phyloP scores from a whole-genome alignment of 2,888 invertebrate genomes.

The Myopa testacea region DNA sequence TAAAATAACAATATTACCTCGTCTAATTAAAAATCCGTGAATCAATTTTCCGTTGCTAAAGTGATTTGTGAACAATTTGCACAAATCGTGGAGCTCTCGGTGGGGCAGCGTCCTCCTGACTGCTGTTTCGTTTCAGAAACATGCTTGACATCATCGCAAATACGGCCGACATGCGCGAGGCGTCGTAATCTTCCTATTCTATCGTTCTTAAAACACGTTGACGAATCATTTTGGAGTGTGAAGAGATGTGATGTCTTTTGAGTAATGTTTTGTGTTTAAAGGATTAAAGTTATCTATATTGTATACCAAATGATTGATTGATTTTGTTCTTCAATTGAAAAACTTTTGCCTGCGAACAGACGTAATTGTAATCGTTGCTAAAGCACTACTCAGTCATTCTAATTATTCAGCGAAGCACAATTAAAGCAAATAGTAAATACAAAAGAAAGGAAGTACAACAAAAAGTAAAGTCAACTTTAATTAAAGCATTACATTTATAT shows the following conservation, averaged over 20 bases:
- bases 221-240: background rate
- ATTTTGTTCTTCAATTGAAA: background rate
- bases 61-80: no score
- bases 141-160: slow-evolving; percentile 12
- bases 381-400: background rate
- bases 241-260: no score
- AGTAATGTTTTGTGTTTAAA: background rate
- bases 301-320: no score
- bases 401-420: background rate
- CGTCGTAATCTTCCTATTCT: background rate
- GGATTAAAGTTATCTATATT: background rate
- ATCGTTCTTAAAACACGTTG: background rate
- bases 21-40: no score
- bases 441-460: background rate
- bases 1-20: no score
- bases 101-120: background rate
- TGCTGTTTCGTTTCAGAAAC: background rate
- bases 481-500: background rate
- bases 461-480: background rate
- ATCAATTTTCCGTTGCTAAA: no score
- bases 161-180: slow-evolving; percentile 10
- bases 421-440: background rate
- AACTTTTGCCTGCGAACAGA: background rate
- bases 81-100: no score
- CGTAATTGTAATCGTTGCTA: no score